Percentiles rank a stretch among this genome's conserved stretches.
These are phyloP conservation scores for Dastarcus helophoroides DNA, from an alignment of 2,888 invertebrate genomes.

Conservation along the genomic window DNA sequence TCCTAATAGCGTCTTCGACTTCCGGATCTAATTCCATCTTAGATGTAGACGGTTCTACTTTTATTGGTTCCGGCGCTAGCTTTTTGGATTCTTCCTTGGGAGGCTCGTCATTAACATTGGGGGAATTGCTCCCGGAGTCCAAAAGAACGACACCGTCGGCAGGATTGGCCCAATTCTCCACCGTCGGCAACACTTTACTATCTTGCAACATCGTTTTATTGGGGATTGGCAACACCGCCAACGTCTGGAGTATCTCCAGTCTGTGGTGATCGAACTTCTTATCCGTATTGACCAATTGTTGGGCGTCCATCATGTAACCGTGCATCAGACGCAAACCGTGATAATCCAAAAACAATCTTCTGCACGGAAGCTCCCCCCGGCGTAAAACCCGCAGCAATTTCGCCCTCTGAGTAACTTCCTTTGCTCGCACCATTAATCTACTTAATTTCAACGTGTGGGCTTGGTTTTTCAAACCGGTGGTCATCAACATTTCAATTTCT, in stretches of 20 bases:
- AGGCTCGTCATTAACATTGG: constrained; percentile 23
- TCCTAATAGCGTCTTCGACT: constrained; percentile 14
- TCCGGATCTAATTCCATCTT: constrained; percentile 9
- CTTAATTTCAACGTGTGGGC: constrained; percentile 81
- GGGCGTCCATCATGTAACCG: constrained; percentile 81
- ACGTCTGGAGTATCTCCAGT: constrained; percentile 62
- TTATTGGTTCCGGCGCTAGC: constrained; percentile 4
- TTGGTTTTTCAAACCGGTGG: constrained; percentile 77
- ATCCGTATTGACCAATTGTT: constrained; percentile 31
- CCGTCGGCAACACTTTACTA: constrained; percentile 74
- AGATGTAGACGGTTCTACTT: no score
- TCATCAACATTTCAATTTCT: constrained; percentile 69
- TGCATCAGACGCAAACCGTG: constrained; percentile 83
- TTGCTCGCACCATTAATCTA: constrained; percentile 85
- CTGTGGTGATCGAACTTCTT: constrained; percentile 39
- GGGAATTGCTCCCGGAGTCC: constrained; percentile 34
- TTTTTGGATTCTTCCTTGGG: constrained; percentile 2
- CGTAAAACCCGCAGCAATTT: constrained; percentile 68
- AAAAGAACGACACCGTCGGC: constrained; percentile 34
- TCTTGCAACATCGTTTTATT: constrained; percentile 90
- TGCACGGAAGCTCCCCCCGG: constrained; percentile 69
- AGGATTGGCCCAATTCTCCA: constrained; percentile 67
- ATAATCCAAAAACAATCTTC: constrained; percentile 82
- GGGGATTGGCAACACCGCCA: constrained; percentile 79
- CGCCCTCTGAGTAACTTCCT: constrained; percentile 63